Conservation (phyloP, 2,113 vertebrate species). For the Eretmochelys imbricata region DNA sequence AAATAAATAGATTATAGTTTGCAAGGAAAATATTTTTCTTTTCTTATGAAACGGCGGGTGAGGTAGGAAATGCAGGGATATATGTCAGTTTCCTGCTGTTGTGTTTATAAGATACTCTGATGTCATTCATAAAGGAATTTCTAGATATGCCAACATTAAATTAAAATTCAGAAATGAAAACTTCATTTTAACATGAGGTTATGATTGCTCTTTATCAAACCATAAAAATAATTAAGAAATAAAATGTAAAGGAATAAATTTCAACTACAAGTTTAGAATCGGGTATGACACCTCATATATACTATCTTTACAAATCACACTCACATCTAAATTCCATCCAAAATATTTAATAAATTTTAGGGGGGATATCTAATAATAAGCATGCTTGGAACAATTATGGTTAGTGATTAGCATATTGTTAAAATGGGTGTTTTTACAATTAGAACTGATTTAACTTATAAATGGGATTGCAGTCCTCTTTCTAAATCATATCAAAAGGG, state of each 20-base stretch:
- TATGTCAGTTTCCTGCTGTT: background rate
- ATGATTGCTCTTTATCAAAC: background rate
- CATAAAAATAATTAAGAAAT: background rate
- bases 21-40: background rate
- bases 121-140: background rate
- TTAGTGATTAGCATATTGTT: background rate
- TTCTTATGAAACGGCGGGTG: background rate
- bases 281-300: background rate
- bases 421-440: too few relatives aligned
- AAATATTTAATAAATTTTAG: background rate
- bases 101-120: background rate
- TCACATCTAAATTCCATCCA: background rate
- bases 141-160: background rate
- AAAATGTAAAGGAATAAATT: background rate
- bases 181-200: background rate
- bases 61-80: background rate
- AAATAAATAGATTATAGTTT: background rate
- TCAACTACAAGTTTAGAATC: background rate
- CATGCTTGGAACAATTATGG: background rate
- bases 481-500: too few relatives aligned
- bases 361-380: background rate
- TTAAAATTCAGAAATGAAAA: background rate
- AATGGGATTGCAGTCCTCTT: too few relatives aligned
- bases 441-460: too few relatives aligned
- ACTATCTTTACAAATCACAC: background rate